Conservation (phyloP, 2,797 vertebrate species). For the Ctenopoma multispine region DNA sequence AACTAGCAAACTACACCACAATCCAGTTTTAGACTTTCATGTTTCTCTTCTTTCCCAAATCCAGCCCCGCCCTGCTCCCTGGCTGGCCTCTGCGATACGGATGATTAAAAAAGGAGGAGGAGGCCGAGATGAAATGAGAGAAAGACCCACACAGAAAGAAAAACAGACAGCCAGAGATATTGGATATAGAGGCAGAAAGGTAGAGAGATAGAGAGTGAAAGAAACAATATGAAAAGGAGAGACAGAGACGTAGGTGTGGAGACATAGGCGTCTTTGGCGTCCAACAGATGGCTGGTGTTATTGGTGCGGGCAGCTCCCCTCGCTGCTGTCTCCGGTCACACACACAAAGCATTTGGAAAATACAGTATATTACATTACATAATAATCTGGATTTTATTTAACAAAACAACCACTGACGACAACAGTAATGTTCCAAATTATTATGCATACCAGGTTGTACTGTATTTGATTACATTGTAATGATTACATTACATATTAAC, state of each 20-base stretch:
- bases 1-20: conserved; percentile 19
- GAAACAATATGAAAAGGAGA: conserved; percentile 34
- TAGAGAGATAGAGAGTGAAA: conserved; percentile 18
- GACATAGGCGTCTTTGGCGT: conserved; percentile 41
- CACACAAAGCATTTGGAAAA: conserved; percentile 4
- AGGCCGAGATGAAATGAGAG: conserved; percentile 7
- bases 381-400: too few species aligned
- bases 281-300: conserved; percentile 68
- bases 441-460: too few species aligned
- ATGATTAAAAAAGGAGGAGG: neutral
- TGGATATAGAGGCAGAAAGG: conserved; percentile 25
- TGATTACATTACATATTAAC: too few species aligned
- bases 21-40: conserved; percentile 11
- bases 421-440: too few species aligned
- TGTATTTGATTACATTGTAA: too few species aligned
- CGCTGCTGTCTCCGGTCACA: conserved; percentile 28
- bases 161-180: conserved; percentile 19
- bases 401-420: too few species aligned
- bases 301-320: conserved; percentile 37
- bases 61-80: conserved; percentile 32
- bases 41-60: conserved; percentile 10
- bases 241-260: conserved; percentile 39
- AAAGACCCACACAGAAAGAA: conserved; percentile 22
- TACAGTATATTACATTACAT: too few species aligned
- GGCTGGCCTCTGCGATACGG: conserved; percentile 12